Evolutionary conservation across 2,113 vertebrate genomes (phyloP).

Genomic region (Gasterosteus aculeatus): DNA sequence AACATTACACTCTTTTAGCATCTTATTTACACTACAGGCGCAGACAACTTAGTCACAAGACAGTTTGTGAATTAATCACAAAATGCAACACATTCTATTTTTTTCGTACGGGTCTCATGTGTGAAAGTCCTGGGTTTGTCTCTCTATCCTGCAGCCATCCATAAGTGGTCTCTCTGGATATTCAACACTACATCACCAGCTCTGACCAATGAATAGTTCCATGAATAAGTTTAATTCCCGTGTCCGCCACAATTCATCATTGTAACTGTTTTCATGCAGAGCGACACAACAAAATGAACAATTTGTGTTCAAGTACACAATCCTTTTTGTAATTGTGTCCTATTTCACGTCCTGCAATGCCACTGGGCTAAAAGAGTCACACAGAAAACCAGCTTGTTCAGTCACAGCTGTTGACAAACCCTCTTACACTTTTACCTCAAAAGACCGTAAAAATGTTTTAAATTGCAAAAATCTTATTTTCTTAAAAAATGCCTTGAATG

Average conservation of each 20-base stretch:
- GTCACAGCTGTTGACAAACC: neutral
- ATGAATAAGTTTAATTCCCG: neutral
- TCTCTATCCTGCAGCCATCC: neutral
- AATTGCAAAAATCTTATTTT: neutral
- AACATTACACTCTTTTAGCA: slow-evolving; percentile 26
- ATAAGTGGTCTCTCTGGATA: neutral
- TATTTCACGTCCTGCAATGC: neutral
- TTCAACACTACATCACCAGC: neutral
- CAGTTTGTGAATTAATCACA: neutral
- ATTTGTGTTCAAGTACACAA: neutral
- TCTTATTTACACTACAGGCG: neutral
- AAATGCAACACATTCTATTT: neutral
- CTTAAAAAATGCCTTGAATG: neutral
- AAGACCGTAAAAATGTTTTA: neutral
- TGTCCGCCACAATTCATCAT: neutral
- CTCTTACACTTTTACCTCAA: neutral
- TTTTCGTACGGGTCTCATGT: neutral
- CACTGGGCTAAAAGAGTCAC: neutral
- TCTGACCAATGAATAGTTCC: neutral
- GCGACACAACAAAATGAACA: neutral
- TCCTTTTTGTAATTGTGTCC: neutral
- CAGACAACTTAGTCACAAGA: neutral
- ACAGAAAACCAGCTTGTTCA: neutral
- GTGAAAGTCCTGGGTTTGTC: neutral
- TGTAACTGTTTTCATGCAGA: neutral